Conservation (phyloP, 2,113 vertebrate genomes). For the Cervus canadensis region DNA sequence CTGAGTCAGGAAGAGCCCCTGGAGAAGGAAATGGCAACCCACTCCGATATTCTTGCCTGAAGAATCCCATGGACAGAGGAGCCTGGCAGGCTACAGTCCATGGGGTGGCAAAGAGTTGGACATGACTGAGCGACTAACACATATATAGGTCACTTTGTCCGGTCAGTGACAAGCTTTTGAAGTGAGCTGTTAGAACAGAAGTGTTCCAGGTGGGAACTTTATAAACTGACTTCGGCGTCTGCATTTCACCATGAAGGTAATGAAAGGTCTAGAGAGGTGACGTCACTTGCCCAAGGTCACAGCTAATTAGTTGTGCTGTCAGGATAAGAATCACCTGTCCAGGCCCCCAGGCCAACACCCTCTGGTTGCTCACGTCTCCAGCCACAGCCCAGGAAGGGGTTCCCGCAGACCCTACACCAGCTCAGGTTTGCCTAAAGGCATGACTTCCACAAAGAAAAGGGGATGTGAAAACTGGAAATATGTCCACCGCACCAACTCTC, state of each 20-base stretch:
- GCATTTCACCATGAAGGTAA: not conserved
- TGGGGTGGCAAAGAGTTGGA: not conserved
- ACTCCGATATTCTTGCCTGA: not conserved
- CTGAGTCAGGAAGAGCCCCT: not conserved
- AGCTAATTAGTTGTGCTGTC: not conserved
- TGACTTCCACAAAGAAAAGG: not conserved
- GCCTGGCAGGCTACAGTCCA: not conserved
- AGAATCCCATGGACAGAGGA: not conserved
- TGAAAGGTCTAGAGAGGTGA: not conserved
- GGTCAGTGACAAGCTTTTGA: not conserved
- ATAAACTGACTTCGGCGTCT: not conserved
- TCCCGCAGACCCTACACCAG: not conserved
- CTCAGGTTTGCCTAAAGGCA: not conserved
- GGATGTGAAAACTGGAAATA: not conserved
- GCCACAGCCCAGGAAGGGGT: not conserved
- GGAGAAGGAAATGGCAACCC: not conserved
- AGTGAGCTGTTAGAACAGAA: not conserved
- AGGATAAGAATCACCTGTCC: not conserved
- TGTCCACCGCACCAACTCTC: fast-evolving
- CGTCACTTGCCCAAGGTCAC: slow-evolving; percentile 1
- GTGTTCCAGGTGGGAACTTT: not conserved
- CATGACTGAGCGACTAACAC: not conserved
- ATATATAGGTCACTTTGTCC: not conserved
- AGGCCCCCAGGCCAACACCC: not conserved
- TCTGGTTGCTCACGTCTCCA: not conserved